phyloP scores from a whole-genome alignment of 2,113 vertebrate species.

The Cepphus grylle region DNA sequence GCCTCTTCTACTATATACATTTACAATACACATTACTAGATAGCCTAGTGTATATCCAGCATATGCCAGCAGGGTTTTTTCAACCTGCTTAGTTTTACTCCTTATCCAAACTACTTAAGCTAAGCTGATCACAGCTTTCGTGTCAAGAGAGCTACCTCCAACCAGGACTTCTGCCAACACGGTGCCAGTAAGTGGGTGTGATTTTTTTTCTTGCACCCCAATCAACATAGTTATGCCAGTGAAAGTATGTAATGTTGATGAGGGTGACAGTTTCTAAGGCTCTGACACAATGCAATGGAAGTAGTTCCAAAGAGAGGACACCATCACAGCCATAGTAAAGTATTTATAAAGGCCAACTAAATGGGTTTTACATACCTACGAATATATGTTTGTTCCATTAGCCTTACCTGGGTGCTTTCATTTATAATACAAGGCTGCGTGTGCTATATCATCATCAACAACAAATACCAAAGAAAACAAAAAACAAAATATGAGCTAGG shows the following conservation, averaged over 20 bases:
- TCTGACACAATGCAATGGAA: not conserved
- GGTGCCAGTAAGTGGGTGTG: not conserved
- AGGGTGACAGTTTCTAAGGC: not conserved
- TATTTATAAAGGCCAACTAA: conserved; percentile 3
- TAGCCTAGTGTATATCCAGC: not conserved
- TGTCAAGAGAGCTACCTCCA: not conserved
- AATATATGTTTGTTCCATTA: not conserved
- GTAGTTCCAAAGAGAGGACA: not conserved
- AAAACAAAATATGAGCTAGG: not conserved
- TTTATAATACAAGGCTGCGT: not conserved
- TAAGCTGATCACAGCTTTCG: not conserved
- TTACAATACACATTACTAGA: not conserved
- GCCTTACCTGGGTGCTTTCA: not conserved
- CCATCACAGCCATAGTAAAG: not conserved
- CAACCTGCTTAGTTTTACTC: not conserved
- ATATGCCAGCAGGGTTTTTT: not conserved
- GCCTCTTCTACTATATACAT: not conserved
- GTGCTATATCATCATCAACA: not conserved
- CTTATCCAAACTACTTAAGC: not conserved
- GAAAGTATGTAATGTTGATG: not conserved
- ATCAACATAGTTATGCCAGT: not conserved
- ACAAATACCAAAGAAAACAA: not conserved
- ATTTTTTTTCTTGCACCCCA: not conserved
- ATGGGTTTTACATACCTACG: not conserved
- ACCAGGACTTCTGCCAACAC: not conserved